Evolutionary conservation across 2,113 vertebrate genomes (phyloP).

Genomic region (Dicerorhinus sumatrensis): DNA sequence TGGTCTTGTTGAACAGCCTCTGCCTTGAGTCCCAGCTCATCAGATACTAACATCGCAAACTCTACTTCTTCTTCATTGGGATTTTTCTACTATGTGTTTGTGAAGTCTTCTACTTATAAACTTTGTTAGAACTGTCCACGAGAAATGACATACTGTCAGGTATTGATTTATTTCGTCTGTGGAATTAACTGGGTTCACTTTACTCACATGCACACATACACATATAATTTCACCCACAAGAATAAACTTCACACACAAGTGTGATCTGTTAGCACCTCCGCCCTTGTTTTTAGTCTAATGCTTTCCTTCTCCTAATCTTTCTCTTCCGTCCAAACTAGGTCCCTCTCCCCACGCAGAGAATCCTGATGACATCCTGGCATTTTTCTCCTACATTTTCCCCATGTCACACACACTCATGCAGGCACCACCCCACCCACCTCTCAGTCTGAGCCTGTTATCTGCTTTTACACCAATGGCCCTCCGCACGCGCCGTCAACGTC

Average conservation of each 20-base stretch:
- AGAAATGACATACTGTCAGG: background rate
- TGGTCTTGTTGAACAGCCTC: background rate
- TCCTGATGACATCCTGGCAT: background rate
- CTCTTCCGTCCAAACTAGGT: background rate
- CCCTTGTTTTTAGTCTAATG: background rate
- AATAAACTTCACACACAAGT: background rate
- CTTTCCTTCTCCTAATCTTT: background rate
- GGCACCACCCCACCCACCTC: background rate
- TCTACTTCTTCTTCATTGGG: background rate
- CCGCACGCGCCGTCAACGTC: fast-evolving
- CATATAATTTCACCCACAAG: background rate
- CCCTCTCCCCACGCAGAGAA: background rate
- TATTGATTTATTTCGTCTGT: background rate
- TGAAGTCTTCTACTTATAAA: background rate
- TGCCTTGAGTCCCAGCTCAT: background rate
- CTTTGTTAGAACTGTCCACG: background rate
- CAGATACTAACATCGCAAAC: background rate
- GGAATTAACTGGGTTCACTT: background rate
- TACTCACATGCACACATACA: background rate
- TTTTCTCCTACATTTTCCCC: background rate
- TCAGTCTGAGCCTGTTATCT: background rate
- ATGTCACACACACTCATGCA: background rate
- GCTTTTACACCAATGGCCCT: background rate
- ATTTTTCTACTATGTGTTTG: background rate
- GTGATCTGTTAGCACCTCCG: background rate